These are phyloP conservation scores for Apolygus lucorum DNA, from an alignment of 1,140 invertebrate genomes.

Conservation along the genomic window DNA sequence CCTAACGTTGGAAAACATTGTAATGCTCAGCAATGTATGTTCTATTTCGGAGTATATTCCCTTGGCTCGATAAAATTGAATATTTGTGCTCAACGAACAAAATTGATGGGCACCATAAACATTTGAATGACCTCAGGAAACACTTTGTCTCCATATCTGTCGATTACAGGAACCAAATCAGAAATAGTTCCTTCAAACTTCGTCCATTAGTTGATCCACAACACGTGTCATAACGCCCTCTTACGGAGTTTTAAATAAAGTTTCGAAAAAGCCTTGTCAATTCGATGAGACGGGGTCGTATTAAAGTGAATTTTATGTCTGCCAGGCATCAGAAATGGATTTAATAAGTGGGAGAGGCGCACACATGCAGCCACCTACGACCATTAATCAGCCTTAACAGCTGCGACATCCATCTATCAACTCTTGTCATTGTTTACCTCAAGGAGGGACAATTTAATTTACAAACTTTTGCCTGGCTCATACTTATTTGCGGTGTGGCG, in stretches of 20 bases:
- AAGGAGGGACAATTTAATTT: constrained; percentile 16
- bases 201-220: too few relatives aligned
- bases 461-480: constrained; percentile 5
- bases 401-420: constrained; percentile 7
- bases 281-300: not conserved
- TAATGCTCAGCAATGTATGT: too few relatives aligned
- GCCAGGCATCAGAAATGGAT: not conserved
- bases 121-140: too few relatives aligned
- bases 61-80: too few relatives aligned
- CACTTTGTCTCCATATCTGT: too few relatives aligned
- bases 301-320: constrained; percentile 12
- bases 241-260: not conserved
- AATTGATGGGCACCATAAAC: too few relatives aligned
- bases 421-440: constrained; percentile 15
- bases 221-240: too few relatives aligned
- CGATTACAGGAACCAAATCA: too few relatives aligned
- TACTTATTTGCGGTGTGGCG: constrained; percentile 1
- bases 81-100: too few relatives aligned
- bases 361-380: not conserved
- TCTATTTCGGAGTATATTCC: too few relatives aligned
- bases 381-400: constrained; percentile 11
- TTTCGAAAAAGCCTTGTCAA: constrained; percentile 3
- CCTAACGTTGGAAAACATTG: too few relatives aligned
- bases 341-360: not conserved
- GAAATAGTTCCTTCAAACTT: too few relatives aligned